phyloP scores from a whole-genome alignment of 2,113 vertebrate genomes.

The Felis catus region DNA sequence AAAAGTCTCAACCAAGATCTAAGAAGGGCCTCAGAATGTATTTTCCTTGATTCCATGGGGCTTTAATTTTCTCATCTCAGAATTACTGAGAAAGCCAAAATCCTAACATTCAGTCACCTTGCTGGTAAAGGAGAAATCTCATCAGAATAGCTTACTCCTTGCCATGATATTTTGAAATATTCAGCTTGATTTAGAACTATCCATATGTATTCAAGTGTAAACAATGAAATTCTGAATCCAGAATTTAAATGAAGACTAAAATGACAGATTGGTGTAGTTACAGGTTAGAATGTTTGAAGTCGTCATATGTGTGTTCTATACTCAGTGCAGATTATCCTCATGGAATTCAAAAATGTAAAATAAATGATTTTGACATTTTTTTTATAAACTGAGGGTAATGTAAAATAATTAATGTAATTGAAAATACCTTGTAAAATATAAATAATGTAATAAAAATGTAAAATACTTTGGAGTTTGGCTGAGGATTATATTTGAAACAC shows the following conservation, averaged over 20 bases:
- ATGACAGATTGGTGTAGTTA: not conserved
- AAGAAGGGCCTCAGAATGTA: not conserved
- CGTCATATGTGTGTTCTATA: not conserved
- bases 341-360: not conserved
- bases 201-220: not conserved
- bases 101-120: not conserved
- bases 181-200: conserved; percentile 37
- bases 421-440: not conserved
- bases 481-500: not conserved
- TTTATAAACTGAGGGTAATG: not conserved
- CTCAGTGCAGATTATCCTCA: not conserved
- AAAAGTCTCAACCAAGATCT: not conserved
- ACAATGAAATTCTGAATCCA: conserved; percentile 19
- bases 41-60: not conserved
- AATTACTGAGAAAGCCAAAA: not conserved
- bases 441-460: not conserved
- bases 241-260: conserved; percentile 28
- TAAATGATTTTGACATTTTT: not conserved
- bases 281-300: not conserved
- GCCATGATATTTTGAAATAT: not conserved
- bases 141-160: not conserved
- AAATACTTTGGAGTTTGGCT: conserved; percentile 7
- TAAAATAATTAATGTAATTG: not conserved
- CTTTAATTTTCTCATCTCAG: not conserved
- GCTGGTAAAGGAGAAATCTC: not conserved